Conservation (phyloP, 2,888 invertebrate species). For the Drosophila mulleri region DNA sequence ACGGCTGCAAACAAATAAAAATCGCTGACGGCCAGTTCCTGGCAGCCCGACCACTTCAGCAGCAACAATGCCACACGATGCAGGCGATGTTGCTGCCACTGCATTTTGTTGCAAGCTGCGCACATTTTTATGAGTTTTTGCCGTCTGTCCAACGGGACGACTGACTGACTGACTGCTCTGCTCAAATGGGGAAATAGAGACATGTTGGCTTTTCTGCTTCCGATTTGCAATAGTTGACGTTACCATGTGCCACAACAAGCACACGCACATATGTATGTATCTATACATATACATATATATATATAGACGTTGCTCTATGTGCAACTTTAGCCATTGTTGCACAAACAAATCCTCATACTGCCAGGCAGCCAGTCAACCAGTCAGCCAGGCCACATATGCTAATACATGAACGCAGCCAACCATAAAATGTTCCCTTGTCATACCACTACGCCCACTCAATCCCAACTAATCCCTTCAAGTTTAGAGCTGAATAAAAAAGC, state of each 20-base stretch:
- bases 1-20: constrained; percentile 61
- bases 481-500: background rate
- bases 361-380: constrained; percentile 9
- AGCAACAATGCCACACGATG: constrained; percentile 33
- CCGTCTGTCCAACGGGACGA: constrained; percentile 41
- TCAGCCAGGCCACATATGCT: constrained; percentile 67
- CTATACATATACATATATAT: background rate
- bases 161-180: constrained; percentile 55
- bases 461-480: constrained; percentile 44
- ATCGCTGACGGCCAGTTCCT: constrained; percentile 68
- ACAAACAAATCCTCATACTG: constrained; percentile 53
- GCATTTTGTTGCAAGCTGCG: constrained; percentile 77
- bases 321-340: constrained; percentile 59
- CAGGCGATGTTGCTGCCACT: constrained; percentile 40
- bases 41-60: constrained; percentile 34
- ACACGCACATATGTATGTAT: background rate
- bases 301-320: constrained; percentile 19
- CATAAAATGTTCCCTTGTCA: constrained; percentile 46
- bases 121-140: constrained; percentile 76
- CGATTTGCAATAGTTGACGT: constrained; percentile 73
- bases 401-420: constrained; percentile 69
- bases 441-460: constrained; percentile 46
- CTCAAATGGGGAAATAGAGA: constrained; percentile 76
- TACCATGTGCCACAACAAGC: constrained; percentile 49
- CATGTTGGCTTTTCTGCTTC: constrained; percentile 78